Conservation (phyloP, 1,140 invertebrate species). For the Drosophila miranda region DNA sequence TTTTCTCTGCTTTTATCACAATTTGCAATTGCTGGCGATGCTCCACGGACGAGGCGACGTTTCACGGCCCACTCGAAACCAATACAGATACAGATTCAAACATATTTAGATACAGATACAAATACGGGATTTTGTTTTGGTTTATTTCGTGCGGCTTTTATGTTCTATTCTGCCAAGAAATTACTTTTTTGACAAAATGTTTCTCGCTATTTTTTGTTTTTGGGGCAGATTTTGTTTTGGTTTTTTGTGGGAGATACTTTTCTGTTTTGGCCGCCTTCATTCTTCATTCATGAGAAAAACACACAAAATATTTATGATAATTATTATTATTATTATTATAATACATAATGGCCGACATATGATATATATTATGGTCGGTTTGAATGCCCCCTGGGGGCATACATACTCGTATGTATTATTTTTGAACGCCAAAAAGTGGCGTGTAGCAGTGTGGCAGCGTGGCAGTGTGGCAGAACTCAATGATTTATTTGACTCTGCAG, state of each 20-base stretch:
- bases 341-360: conserved; percentile 39
- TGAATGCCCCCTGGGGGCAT: conserved; percentile 31
- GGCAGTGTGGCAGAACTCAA: conserved; percentile 40
- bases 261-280: conserved; percentile 66
- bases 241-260: conserved; percentile 1
- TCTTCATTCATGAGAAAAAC: conserved; percentile 59
- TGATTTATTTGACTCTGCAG: conserved; percentile 60
- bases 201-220: too few relatives aligned
- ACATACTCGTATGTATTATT: conserved; percentile 21
- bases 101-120: too few relatives aligned
- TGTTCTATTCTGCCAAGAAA: too few relatives aligned
- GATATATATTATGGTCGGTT: conserved; percentile 25
- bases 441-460: conserved; percentile 21
- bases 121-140: too few relatives aligned
- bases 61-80: conserved; percentile 32
- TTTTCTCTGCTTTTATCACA: conserved; percentile 43
- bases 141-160: too few relatives aligned
- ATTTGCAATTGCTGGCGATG: conserved; percentile 45
- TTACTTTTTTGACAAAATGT: too few relatives aligned
- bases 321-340: conserved; percentile 49
- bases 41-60: conserved; percentile 28
- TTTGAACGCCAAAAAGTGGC: conserved; percentile 32
- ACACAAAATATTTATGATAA: conserved; percentile 34
- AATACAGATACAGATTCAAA: background rate
- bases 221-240: too few relatives aligned